Evolutionary conservation across 2,113 vertebrate species (phyloP), one percentile per base, ranked within the genome.

Genomic region (Nannobrachium achirus): DNA sequence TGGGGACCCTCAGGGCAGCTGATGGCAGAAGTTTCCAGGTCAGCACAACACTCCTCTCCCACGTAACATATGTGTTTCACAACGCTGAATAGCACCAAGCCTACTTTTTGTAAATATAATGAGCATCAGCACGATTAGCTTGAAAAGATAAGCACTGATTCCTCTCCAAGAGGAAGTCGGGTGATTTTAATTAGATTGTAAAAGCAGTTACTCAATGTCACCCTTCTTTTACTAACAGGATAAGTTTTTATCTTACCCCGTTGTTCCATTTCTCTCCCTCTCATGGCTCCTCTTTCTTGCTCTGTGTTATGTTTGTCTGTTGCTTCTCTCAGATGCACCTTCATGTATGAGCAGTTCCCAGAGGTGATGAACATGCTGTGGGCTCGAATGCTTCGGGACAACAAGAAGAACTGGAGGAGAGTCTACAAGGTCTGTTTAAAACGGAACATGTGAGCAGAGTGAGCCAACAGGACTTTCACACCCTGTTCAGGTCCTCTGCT

Each of bases 311-410:
- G 16, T 49, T 19, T 56, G 8, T 45, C 65, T 75, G 46, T 62
- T 40, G 77, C 13, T 45, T 53, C 52, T 83, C 80, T 65, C 75
- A 98, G 97, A 87, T 88, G 94, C 42, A 99, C 97, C 0, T 99
- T 98, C 83, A 99, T 98, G 97, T 99, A 98, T 52, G 98, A 99
- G 85, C 97, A 98, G 86, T 99, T 99, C 81, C 97, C 97, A 73
- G 98, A 99, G 77, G 95, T 98, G 71, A 99, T 98, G 95, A 99
- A 98, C 88, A 99, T 99, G 98, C 92, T 99, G 84, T 99, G 98
- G 97, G 91, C 90, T 57, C 92, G 98, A 80, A 99, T 99, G 97
- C 91, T 99, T 86, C 95, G 97, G 88, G 98, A 99, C 83, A 99
- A 97, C 88, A 99, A 98, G 91, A 99, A 98, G 92, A 98, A 98